Evolutionary conservation across 2,113 vertebrate genomes (phyloP).

Genomic region (Lophochroa leadbeateri): DNA sequence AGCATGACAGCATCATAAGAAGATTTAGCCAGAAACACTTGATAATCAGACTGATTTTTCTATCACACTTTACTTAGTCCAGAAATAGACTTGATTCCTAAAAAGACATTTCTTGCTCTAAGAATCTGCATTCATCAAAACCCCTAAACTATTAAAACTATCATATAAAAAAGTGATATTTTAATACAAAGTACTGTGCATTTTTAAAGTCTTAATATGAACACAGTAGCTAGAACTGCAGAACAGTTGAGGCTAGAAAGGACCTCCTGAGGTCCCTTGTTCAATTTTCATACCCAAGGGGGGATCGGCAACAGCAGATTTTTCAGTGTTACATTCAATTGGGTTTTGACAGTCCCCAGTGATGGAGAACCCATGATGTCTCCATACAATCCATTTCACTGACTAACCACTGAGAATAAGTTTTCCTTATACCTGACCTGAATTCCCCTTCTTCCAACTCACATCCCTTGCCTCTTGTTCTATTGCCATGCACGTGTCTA

Average conservation of each 20-base stretch:
- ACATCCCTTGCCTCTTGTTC: not conserved
- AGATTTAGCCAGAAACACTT: not conserved
- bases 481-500: not conserved
- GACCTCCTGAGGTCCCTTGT: not conserved
- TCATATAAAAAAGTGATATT: not conserved
- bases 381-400: not conserved
- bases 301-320: not conserved
- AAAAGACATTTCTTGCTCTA: not conserved
- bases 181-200: not conserved
- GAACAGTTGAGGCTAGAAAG: not conserved
- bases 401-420: not conserved
- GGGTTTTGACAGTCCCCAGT: not conserved
- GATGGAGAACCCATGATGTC: not conserved
- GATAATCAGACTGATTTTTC: not conserved
- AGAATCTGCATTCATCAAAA: not conserved
- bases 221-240: not conserved
- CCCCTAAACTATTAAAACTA: not conserved
- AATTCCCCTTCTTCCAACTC: not conserved
- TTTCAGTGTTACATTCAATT: fast-evolving
- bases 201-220: not conserved
- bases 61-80: not conserved
- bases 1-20: not conserved
- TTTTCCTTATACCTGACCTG: not conserved
- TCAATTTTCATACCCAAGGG: not conserved
- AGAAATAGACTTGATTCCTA: not conserved